Conservation (phyloP, 2,888 invertebrate genomes). For the Lampropteryx suffumata region DNA sequence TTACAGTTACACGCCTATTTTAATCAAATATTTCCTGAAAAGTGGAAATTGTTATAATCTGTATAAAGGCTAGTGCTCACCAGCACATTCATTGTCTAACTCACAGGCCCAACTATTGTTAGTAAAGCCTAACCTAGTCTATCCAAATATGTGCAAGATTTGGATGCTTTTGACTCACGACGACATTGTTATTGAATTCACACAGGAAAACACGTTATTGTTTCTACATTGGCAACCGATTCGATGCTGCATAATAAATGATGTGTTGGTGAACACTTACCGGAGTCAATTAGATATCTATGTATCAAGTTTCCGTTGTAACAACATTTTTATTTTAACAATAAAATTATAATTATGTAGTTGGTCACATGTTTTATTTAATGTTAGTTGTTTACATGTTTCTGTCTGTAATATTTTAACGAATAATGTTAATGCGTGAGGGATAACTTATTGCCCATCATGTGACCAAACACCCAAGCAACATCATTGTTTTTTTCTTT, state of each 20-base stretch:
- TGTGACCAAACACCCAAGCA: conserved; percentile 42
- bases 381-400: conserved; percentile 47
- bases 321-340: conserved; percentile 47
- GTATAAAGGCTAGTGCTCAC: conserved; percentile 24
- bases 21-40: conserved; percentile 59
- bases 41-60: conserved; percentile 57
- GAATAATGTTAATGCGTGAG: conserved; percentile 52
- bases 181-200: too few species aligned
- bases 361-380: conserved; percentile 50
- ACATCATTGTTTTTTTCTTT: conserved; percentile 31
- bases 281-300: conserved; percentile 51
- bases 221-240: too few species aligned
- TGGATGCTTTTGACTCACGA: too few species aligned
- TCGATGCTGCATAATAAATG: too few species aligned
- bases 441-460: conserved; percentile 62
- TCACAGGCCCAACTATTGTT: too few species aligned
- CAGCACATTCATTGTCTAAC: background rate
- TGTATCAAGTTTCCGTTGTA: conserved; percentile 47
- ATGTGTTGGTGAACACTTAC: background rate
- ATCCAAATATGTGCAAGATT: too few species aligned
- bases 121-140: too few species aligned
- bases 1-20: conserved; percentile 33
- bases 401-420: conserved; percentile 63
- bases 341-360: conserved; percentile 47
- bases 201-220: too few species aligned